phyloP scores from a whole-genome alignment of 2,113 vertebrate genomes.

The Perca fluviatilis region DNA sequence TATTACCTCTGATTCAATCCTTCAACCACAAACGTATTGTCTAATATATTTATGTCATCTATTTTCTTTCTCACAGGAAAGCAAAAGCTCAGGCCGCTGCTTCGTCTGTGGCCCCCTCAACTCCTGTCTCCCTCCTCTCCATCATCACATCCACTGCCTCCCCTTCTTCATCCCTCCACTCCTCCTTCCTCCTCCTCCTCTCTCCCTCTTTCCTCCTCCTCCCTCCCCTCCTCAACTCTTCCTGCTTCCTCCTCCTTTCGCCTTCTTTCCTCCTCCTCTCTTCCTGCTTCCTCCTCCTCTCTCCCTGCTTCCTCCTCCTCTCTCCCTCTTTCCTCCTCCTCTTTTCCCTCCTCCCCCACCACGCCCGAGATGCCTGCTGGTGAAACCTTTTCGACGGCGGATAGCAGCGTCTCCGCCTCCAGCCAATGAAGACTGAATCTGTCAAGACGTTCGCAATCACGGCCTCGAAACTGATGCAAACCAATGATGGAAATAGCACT shows the following conservation, averaged over 20 bases:
- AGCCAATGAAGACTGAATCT: background rate
- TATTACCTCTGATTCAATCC: rapidly evolving
- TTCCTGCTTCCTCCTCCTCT: too few species aligned
- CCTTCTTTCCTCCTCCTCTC: too few species aligned
- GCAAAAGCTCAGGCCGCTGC: background rate
- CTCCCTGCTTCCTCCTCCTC: too few species aligned
- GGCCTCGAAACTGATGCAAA: background rate
- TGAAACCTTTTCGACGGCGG: background rate
- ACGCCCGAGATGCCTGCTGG: background rate
- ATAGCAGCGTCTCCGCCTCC: background rate
- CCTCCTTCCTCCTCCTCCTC: background rate
- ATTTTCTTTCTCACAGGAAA: constrained; percentile 14
- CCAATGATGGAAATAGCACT: background rate
- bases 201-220: background rate
- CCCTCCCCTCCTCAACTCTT: too few species aligned
- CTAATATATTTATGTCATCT: background rate
- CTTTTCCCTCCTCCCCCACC: background rate
- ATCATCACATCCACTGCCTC: constrained; percentile 48
- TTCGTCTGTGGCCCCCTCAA: background rate
- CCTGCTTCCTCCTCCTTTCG: too few species aligned
- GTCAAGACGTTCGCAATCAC: background rate
- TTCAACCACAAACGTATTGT: background rate
- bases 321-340: too few species aligned
- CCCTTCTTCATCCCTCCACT: background rate
- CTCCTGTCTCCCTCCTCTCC: constrained; percentile 31